phyloP scores from a whole-genome alignment of 2,113 vertebrate species.

The Thryonomys swinderianus region DNA sequence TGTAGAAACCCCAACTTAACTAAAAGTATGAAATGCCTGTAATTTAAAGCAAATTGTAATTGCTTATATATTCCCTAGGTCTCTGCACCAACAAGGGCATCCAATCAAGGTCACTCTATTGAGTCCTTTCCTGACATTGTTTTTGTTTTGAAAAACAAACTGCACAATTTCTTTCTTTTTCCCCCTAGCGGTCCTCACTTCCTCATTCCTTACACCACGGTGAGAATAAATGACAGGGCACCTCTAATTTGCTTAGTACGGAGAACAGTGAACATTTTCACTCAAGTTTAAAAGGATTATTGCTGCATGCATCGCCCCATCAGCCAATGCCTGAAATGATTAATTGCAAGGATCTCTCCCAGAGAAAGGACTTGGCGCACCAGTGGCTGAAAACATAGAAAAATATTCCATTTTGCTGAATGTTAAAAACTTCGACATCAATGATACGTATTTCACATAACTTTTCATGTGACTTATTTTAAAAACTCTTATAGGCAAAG shows the following conservation, averaged over 20 bases:
- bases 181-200: background rate
- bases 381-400: conserved; percentile 48
- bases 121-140: background rate
- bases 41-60: background rate
- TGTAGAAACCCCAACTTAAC: background rate
- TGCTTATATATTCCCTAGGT: background rate
- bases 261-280: background rate
- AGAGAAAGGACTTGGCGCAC: background rate
- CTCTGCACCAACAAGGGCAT: background rate
- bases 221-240: conserved; percentile 30
- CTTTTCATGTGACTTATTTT: too few species aligned
- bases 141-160: conserved; percentile 39
- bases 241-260: background rate
- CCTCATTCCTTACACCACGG: accelerated
- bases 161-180: background rate
- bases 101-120: background rate
- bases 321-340: conserved; percentile 29
- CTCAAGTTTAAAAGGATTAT: background rate
- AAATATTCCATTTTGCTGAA: background rate
- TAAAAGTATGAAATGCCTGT: background rate
- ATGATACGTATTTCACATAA: background rate
- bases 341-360: conserved; percentile 30
- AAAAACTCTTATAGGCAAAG: background rate
- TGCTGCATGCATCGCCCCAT: background rate
- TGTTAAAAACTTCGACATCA: background rate